Evolutionary conservation across 2,888 invertebrate species (phyloP).

Genomic region (Ophion obscuratus): DNA sequence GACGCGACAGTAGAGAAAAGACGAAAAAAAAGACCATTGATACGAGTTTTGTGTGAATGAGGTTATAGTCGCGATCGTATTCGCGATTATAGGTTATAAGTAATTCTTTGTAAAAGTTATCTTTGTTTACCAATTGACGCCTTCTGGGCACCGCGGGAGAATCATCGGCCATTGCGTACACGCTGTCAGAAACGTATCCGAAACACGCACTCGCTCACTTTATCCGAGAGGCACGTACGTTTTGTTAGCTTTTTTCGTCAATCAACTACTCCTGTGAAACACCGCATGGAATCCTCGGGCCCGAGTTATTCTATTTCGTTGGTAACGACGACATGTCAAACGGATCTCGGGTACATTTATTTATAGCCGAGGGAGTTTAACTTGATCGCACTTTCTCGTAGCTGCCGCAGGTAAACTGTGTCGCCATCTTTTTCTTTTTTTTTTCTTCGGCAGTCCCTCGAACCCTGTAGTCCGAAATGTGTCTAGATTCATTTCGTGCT

Average conservation of each 20-base stretch:
- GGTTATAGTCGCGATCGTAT: background rate
- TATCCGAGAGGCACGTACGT: constrained; percentile 7
- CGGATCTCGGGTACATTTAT: constrained; percentile 17
- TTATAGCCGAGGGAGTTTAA: constrained; percentile 34
- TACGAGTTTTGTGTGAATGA: background rate
- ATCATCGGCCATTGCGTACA: constrained; percentile 82
- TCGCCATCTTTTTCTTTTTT: constrained; percentile 54
- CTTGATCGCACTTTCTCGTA: constrained; percentile 47
- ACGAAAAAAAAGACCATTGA: background rate
- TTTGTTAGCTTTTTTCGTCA: background rate
- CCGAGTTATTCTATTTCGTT: constrained; percentile 22
- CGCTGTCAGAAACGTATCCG: constrained; percentile 80
- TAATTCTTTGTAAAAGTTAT: constrained; percentile 3
- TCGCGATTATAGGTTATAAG: constrained; percentile 34
- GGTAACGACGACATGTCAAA: constrained; percentile 38
- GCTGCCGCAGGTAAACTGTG: constrained; percentile 42
- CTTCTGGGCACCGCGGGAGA: constrained; percentile 79
- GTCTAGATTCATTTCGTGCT: constrained; percentile 12
- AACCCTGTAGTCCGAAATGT: constrained; percentile 24
- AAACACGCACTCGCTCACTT: constrained; percentile 71
- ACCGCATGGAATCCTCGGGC: background rate
- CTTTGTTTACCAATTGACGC: constrained; percentile 83
- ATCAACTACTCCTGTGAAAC: constrained; percentile 8
- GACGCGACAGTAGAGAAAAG: background rate
- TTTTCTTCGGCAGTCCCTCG: constrained; percentile 3